A percentile compares a stretch with the other conserved stretches of the same genome.
Conservation (phyloP, 2,797 vertebrate genomes). For the Pipistrellus nathusii region DNA sequence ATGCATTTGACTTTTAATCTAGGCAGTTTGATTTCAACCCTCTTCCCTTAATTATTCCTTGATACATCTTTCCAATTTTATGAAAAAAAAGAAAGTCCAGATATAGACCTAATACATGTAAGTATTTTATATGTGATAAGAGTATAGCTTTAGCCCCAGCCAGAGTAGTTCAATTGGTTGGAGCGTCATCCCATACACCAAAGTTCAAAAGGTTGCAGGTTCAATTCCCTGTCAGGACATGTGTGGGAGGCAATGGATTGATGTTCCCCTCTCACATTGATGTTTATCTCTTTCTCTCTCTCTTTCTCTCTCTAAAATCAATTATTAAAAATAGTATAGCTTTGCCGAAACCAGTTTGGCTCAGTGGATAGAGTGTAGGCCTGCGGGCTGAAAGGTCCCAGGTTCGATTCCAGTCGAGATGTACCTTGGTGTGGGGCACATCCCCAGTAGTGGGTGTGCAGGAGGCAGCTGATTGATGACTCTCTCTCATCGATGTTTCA, state of each 20-base stretch:
- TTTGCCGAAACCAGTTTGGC: neutral
- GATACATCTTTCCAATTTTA: neutral
- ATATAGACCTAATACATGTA: slow-evolving; percentile 22
- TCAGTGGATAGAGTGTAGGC: no score
- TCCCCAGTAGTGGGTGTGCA: no score
- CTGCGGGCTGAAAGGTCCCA: no score
- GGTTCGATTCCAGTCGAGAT: no score
- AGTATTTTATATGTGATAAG: neutral
- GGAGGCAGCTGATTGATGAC: no score
- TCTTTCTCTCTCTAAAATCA: neutral
- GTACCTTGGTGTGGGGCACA: no score
- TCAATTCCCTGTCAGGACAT: neutral
- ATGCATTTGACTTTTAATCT: slow-evolving; percentile 40
- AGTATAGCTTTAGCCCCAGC: neutral
- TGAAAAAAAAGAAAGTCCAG: slow-evolving; percentile 11
- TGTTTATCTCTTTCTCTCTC: neutral
- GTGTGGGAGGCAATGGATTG: neutral
- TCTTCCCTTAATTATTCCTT: neutral
- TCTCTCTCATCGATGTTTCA: no score
- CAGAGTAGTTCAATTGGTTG: neutral
- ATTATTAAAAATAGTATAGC: neutral
- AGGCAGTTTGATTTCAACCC: slow-evolving; percentile 12
- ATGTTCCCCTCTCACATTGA: neutral
- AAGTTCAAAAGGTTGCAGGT: neutral
- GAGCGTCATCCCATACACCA: neutral